Base-by-base conservation (phyloP, 2,113 vertebrate species). In the Ibidorhyncha struthersii region DNA sequence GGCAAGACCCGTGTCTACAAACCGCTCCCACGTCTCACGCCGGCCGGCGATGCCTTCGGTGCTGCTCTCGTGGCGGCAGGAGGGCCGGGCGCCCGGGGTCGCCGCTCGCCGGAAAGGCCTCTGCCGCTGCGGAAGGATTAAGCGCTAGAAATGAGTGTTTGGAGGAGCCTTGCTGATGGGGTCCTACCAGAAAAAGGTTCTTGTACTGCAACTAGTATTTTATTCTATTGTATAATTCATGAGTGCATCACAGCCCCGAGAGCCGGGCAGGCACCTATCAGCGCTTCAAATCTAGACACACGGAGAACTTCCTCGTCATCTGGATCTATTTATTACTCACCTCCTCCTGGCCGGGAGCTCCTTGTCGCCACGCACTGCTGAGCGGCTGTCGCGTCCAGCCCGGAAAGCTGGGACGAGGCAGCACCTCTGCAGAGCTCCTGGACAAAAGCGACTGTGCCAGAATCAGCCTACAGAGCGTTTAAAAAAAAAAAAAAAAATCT, bases 201-300 rank as follows among this genome's bases (percentile, higher is more conserved):
- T 95, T 94, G 82, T 38, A 70, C 95, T 52, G 96, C 77, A 87
- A 85, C 96, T 93, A 93, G 86, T 69, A 40, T 94, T 96, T 93
- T 91, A 96, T 94, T 88, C 94, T 96, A 82, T 40, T 36, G 69
- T 73, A 79, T 86, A 71, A 82, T 52, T 92, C 91, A 91, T 12
- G 89, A 93, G 85, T 55, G 94, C 91, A 38, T 82, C 89, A 74
- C 91, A 84, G 94, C 91, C 83, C 89, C 89, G 1, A 36, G 43
- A 90, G 79, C 82, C 3, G n/a, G 93, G 89, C 86, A 91, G 93
- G 94, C 88, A 92, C 94, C 95, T 90, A 56, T 32, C 74, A 63
- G 87, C 5, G 19, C 90, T 96, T 91, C 72, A 29, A 45, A 23
- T 78, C 69, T 72, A 86, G 34, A 93, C 90, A 85, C 81, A 84